A percentile compares a stretch with the other conserved stretches of the same genome.
phyloP scores from a whole-genome alignment of 2,797 vertebrate species.

The Yasuhikotakia modesta region DNA sequence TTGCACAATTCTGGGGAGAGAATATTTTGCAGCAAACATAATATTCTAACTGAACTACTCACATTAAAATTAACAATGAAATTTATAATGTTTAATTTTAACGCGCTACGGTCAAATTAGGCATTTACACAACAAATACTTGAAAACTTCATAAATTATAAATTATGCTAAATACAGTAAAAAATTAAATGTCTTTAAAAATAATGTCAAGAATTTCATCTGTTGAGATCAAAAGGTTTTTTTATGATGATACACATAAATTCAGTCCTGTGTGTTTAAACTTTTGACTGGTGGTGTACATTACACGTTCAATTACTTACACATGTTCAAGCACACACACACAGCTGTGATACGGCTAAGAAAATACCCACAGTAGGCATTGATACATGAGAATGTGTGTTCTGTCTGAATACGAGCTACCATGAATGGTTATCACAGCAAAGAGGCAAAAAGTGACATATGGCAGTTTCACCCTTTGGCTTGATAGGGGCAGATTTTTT shows the following conservation, averaged over 20 bases:
- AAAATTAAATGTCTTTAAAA: too few species aligned
- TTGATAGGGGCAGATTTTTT: constrained; percentile 32
- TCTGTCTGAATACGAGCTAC: constrained; percentile 39
- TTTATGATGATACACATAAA: too few species aligned
- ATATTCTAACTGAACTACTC: not conserved
- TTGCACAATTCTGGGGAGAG: not conserved
- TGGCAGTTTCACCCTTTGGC: constrained; percentile 5
- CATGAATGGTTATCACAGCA: constrained; percentile 40
- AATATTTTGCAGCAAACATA: not conserved
- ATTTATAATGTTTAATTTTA: not conserved
- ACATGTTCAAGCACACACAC: constrained; percentile 16
- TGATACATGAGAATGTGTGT: constrained; percentile 47
- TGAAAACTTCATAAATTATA: not conserved
- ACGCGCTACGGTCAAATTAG: not conserved
- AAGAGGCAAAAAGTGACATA: constrained; percentile 45
- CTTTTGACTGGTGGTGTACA: not conserved
- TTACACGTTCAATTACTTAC: constrained; percentile 1
- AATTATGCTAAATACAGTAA: too few species aligned
- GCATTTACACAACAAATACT: too few species aligned
- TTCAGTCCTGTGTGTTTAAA: too few species aligned
- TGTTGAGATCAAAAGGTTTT: too few species aligned
- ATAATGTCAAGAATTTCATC: too few species aligned
- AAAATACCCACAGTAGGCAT: constrained; percentile 39
- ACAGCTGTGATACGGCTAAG: constrained; percentile 22
- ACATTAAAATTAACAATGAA: not conserved